Percentiles rank a stretch among this genome's conserved stretches.
These are phyloP conservation scores for Odocoileus virginianus DNA, from an alignment of 2,113 vertebrate species.

Conservation along the genomic window DNA sequence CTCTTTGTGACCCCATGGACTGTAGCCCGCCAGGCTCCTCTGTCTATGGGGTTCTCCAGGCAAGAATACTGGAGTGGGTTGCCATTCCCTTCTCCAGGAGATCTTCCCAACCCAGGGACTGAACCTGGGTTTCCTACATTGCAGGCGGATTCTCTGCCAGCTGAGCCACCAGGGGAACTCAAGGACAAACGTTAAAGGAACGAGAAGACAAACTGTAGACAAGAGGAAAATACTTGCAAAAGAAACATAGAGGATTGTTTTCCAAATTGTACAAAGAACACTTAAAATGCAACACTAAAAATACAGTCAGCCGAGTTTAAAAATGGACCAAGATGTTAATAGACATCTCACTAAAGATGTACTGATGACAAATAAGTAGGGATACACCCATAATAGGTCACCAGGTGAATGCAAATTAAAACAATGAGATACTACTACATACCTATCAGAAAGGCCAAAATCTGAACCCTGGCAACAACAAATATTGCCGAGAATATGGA, in stretches of 20 bases:
- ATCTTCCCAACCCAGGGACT: not conserved
- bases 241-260: not conserved
- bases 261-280: not conserved
- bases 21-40: not conserved
- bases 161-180: not conserved
- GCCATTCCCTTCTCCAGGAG: not conserved
- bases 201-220: not conserved
- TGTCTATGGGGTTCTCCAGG: not conserved
- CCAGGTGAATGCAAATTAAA: not conserved
- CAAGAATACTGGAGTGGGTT: not conserved
- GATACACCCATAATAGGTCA: no score
- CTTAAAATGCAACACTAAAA: not conserved
- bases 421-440: not conserved
- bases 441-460: not conserved
- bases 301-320: not conserved
- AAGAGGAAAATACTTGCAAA: not conserved
- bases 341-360: not conserved
- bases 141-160: not conserved
- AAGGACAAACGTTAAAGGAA: not conserved
- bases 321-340: not conserved
- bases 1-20: not conserved
- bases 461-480: rapidly evolving
- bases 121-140: not conserved
- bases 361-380: not conserved
- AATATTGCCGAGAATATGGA: rapidly evolving